Evolutionary conservation across 2,797 vertebrate genomes (phyloP).

Genomic region (Geotrypetes seraphini): DNA sequence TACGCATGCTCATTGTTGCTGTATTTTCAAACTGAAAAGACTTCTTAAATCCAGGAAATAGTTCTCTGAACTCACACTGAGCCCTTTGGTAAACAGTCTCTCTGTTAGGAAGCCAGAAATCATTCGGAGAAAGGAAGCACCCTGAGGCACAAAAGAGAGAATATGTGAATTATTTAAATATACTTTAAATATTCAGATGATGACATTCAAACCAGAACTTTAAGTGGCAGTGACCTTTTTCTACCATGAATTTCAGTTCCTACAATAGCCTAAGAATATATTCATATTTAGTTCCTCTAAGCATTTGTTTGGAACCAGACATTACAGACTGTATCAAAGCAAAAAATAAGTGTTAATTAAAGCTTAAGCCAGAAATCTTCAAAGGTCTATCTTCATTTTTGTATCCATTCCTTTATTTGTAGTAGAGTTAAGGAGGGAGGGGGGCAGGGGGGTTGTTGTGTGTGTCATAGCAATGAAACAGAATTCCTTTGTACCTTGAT

Average conservation of each 20-base stretch:
- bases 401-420: no score
- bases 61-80: constrained; percentile 48
- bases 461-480: no score
- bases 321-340: no score
- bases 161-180: neutral
- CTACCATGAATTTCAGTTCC: neutral
- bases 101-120: constrained; percentile 48
- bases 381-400: no score
- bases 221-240: neutral
- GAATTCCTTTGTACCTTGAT: constrained; percentile 62
- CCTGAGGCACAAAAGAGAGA: constrained; percentile 29
- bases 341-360: no score
- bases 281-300: no score
- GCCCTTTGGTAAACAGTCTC: constrained; percentile 44
- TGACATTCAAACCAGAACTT: neutral
- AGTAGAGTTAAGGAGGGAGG: no score
- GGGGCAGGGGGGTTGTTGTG: no score
- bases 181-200: neutral
- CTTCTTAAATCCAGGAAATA: constrained; percentile 6
- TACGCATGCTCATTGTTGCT: neutral
- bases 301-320: no score
- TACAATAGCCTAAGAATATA: neutral
- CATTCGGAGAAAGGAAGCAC: constrained; percentile 50
- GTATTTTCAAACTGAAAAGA: neutral
- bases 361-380: no score